Evolutionary conservation across 2,888 invertebrate species (phyloP).

Genomic region (Nebria salina): DNA sequence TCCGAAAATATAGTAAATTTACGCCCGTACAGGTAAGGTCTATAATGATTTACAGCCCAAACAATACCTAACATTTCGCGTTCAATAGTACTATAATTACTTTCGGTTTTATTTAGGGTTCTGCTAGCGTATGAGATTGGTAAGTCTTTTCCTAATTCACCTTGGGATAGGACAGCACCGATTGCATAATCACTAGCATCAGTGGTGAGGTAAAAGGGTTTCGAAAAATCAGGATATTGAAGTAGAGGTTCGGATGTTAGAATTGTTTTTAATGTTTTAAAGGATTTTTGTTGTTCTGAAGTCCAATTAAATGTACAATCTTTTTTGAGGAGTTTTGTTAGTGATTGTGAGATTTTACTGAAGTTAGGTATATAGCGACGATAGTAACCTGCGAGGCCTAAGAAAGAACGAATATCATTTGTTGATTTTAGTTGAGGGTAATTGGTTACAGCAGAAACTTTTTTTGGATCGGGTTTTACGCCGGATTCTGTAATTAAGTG

Average conservation of each 20-base stretch:
- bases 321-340: slow-evolving; percentile 49
- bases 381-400: slow-evolving; percentile 52
- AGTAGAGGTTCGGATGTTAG: slow-evolving; percentile 48
- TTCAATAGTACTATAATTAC: slow-evolving; percentile 17
- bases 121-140: slow-evolving; percentile 16
- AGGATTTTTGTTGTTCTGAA: slow-evolving; percentile 56
- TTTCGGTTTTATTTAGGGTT: slow-evolving; percentile 6
- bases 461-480: slow-evolving; percentile 48
- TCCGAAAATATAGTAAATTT: no score
- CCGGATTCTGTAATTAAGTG: slow-evolving; percentile 32
- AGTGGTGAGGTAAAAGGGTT: slow-evolving; percentile 8
- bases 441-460: slow-evolving; percentile 45
- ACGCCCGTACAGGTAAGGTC: slow-evolving; percentile 39
- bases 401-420: slow-evolving; percentile 48
- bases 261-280: slow-evolving; percentile 55
- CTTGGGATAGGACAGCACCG: slow-evolving; percentile 13
- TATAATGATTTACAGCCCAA: slow-evolving; percentile 49
- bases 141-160: background rate
- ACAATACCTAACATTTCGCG: slow-evolving; percentile 3
- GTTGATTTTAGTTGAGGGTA: slow-evolving; percentile 44
- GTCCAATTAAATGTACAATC: slow-evolving; percentile 20
- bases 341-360: slow-evolving; percentile 49
- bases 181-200: slow-evolving; percentile 10
- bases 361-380: slow-evolving; percentile 51
- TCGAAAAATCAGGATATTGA: slow-evolving; percentile 50